These are phyloP conservation scores for Rostratula benghalensis DNA, from an alignment of 2,113 vertebrate genomes.

Conservation along the genomic window DNA sequence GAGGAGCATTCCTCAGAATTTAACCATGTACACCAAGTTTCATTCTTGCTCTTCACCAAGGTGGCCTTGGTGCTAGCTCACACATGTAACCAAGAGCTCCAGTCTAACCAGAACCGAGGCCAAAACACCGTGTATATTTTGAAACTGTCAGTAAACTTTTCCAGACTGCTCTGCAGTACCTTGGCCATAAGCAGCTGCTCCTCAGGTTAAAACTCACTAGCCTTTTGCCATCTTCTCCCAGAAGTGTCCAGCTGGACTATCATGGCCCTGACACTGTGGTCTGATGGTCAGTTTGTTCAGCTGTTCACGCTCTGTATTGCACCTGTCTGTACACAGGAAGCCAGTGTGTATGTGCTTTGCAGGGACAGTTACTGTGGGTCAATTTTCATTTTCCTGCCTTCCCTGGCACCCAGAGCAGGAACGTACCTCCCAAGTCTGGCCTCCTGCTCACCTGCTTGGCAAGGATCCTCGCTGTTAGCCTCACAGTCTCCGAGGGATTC, in stretches of 20 bases:
- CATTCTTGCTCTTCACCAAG: background rate
- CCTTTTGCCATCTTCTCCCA: background rate
- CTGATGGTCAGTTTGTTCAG: background rate
- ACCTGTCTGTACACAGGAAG: background rate
- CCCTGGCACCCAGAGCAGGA: background rate
- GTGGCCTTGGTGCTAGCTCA: background rate
- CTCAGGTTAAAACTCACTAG: background rate
- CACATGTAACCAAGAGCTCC: background rate
- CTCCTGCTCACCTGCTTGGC: constrained; percentile 86
- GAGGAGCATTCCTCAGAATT: background rate
- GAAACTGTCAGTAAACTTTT: background rate
- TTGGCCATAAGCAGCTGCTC: background rate
- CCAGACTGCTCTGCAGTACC: background rate
- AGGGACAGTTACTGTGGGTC: background rate
- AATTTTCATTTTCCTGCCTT: constrained; percentile 16
- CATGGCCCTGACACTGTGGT: background rate
- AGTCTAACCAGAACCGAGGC: background rate
- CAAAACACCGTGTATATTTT: background rate
- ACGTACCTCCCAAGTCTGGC: background rate
- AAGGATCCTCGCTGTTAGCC: constrained; percentile 90
- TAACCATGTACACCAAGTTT: background rate
- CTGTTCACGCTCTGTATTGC: background rate
- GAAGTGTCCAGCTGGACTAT: background rate
- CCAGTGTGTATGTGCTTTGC: background rate
- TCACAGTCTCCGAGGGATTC: constrained; percentile 89